Conservation (phyloP, 2,797 vertebrate species). For the Chaetodon trifasciatus region DNA sequence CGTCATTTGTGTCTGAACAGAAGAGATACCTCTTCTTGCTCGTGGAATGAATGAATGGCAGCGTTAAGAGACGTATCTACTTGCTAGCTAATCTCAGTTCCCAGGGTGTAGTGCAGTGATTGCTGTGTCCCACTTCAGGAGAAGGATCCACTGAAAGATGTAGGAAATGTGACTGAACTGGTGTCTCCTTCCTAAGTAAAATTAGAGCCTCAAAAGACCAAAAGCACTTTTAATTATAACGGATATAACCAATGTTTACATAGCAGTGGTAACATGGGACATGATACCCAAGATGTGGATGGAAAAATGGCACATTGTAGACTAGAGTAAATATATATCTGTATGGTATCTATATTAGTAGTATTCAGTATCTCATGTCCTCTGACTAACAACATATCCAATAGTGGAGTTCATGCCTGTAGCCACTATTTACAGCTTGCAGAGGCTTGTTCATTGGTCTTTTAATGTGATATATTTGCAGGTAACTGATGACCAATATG, state of each 20-base stretch:
- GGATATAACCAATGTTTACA: not conserved
- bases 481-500: not conserved
- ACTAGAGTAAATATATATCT: not conserved
- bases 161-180: not conserved
- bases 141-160: constrained; percentile 3
- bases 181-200: not conserved
- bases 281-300: not conserved
- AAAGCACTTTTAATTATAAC: not conserved
- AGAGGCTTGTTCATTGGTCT: not conserved
- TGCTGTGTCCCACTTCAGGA: constrained; percentile 16
- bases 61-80: constrained; percentile 23
- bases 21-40: constrained; percentile 24
- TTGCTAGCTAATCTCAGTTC: constrained; percentile 31
- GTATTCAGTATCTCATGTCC: not conserved
- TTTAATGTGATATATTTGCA: not conserved
- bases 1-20: constrained; percentile 40
- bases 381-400: not conserved
- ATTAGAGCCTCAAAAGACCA: not conserved
- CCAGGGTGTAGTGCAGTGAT: constrained; percentile 19
- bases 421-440: not conserved
- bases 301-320: not conserved
- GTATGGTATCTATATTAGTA: no score
- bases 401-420: not conserved
- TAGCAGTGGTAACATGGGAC: not conserved
- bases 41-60: constrained; percentile 26